phyloP scores from a whole-genome alignment of 2,113 vertebrate genomes.

The Pelvicachromis taeniatus region DNA sequence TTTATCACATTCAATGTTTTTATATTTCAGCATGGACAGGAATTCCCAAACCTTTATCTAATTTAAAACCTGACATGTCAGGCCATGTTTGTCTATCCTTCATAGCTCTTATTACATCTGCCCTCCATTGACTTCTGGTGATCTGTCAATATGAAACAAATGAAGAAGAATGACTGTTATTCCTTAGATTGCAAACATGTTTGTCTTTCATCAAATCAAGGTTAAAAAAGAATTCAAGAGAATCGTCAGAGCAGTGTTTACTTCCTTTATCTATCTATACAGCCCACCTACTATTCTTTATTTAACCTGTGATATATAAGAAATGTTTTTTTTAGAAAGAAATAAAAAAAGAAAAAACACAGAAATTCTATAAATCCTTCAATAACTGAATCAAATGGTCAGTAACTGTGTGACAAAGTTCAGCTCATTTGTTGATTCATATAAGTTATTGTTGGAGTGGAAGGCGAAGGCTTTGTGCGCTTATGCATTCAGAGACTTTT shows the following conservation, averaged over 20 bases:
- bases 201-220: neutral
- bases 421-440: neutral
- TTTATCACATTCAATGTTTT: neutral
- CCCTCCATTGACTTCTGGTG: neutral
- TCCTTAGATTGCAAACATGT: neutral
- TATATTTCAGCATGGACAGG: neutral
- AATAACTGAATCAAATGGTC: neutral
- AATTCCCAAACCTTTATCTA: neutral
- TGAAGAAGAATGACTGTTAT: neutral
- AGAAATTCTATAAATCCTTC: neutral
- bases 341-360: neutral
- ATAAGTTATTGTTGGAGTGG: neutral
- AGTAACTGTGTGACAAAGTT: neutral
- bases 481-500: neutral
- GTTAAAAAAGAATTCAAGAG: neutral
- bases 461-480: neutral
- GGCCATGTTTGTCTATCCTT: neutral
- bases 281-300: neutral
- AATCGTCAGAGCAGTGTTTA: neutral
- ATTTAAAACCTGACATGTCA: neutral
- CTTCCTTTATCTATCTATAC: neutral
- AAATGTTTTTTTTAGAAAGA: neutral
- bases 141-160: neutral
- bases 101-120: neutral
- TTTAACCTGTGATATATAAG: neutral